Evolutionary conservation across 2,113 vertebrate species (phyloP).

Genomic region (Silurus asotus): DNA sequence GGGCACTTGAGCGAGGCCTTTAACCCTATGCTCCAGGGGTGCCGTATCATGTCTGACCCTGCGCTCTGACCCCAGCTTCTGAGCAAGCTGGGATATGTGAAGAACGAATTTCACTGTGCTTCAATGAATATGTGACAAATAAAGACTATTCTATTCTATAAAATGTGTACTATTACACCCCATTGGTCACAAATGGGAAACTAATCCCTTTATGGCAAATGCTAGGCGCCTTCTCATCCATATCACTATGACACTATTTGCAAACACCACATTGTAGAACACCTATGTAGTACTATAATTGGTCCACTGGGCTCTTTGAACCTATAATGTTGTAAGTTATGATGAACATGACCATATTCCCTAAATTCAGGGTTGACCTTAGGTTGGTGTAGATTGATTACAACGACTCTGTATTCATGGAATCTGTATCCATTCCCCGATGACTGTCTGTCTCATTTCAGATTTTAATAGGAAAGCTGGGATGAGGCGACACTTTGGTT

Average conservation of each 20-base stretch:
- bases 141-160: no score
- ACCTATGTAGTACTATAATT: background rate
- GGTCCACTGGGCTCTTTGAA: background rate
- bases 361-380: background rate
- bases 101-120: no score
- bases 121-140: no score
- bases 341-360: no score
- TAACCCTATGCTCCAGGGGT: no score
- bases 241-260: background rate
- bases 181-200: background rate
- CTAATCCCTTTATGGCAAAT: background rate
- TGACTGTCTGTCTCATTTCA: constrained; percentile 48
- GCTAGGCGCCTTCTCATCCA: background rate
- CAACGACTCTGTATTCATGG: background rate
- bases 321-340: no score
- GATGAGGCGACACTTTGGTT: constrained; percentile 33
- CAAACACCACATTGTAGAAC: background rate
- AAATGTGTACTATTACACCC: no score
- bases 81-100: no score
- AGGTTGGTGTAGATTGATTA: background rate
- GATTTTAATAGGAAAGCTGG: constrained; percentile 42
- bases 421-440: constrained; percentile 10
- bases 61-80: no score
- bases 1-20: no score
- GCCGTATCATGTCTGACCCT: no score